These are phyloP conservation scores for Acromyrmex echinatior DNA, from an alignment of 1,140 invertebrate genomes.

Conservation along the genomic window DNA sequence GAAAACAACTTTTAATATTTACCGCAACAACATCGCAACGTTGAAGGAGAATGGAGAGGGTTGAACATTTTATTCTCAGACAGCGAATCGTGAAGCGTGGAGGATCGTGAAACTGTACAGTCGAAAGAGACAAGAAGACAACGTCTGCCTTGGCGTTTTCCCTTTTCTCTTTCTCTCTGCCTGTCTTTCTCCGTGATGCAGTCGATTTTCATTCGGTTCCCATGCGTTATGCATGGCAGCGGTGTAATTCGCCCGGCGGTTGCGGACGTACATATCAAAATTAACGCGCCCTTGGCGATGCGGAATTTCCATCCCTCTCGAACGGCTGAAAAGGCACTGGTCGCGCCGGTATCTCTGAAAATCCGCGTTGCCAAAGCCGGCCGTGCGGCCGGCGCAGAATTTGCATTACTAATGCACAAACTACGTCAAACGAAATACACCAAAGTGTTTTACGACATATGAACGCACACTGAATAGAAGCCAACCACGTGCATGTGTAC, in stretches of 20 bases:
- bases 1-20: slow-evolving; percentile 54
- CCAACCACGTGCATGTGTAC: neutral
- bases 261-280: slow-evolving; percentile 67
- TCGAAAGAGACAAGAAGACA: slow-evolving; percentile 35
- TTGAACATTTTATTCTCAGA: slow-evolving; percentile 36
- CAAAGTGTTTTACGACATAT: slow-evolving; percentile 70
- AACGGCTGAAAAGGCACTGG: slow-evolving; percentile 58
- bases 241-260: slow-evolving; percentile 56
- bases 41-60: neutral
- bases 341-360: slow-evolving; percentile 70
- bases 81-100: slow-evolving; percentile 25
- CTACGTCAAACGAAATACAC: slow-evolving; percentile 76
- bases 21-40: neutral
- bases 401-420: slow-evolving; percentile 76
- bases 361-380: slow-evolving; percentile 56
- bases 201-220: slow-evolving; percentile 60
- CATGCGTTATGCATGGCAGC: slow-evolving; percentile 58
- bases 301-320: slow-evolving; percentile 73
- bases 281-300: slow-evolving; percentile 69
- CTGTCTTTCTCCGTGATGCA: slow-evolving; percentile 38
- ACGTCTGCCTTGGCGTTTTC: slow-evolving; percentile 27
- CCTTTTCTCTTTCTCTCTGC: slow-evolving; percentile 4
- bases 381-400: slow-evolving; percentile 58
- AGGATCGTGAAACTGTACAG: slow-evolving; percentile 3
- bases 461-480: slow-evolving; percentile 54